Evolutionary conservation across 1,140 invertebrate species (phyloP).

Genomic region (Pseudomyrmex pallidus): DNA sequence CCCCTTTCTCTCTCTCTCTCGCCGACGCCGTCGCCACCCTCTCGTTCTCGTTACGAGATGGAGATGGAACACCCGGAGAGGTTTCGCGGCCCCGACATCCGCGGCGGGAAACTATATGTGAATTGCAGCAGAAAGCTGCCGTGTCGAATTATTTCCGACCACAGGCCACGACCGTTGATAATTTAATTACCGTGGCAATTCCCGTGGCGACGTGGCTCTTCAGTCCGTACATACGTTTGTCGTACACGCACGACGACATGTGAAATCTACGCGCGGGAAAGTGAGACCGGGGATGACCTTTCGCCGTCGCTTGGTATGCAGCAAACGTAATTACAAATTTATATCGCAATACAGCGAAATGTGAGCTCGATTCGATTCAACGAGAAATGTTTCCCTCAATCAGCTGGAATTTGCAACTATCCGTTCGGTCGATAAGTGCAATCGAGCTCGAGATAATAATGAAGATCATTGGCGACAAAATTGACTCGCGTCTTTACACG

Average conservation of each 20-base stretch:
- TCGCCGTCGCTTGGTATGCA: not conserved
- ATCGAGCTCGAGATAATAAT: not conserved
- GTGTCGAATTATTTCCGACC: conserved; percentile 83
- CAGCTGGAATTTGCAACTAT: not conserved
- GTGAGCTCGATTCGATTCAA: conserved; percentile 15
- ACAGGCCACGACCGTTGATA: conserved; percentile 79
- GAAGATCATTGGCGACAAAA: conserved; percentile 2
- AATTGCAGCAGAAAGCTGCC: conserved; percentile 80
- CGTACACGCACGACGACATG: conserved; percentile 33
- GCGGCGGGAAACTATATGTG: conserved; percentile 73
- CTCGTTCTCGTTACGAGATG: conserved; percentile 57
- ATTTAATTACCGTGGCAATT: conserved; percentile 82
- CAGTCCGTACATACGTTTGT: conserved; percentile 48
- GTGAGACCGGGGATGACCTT: not conserved
- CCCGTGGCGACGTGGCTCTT: conserved; percentile 67
- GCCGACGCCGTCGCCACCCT: not conserved
- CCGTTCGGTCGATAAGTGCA: not conserved
- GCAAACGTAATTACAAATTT: conserved; percentile 33
- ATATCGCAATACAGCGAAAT: not conserved
- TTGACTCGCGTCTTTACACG: not conserved
- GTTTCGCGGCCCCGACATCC: conserved; percentile 70
- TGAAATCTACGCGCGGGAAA: conserved; percentile 31
- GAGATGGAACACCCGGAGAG: conserved; percentile 57
- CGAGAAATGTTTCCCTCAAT: too few relatives aligned
- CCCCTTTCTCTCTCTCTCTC: conserved; percentile 31